Base-by-base conservation (phyloP, 2,888 invertebrate genomes). In the Amphiduros pacificus region DNA sequence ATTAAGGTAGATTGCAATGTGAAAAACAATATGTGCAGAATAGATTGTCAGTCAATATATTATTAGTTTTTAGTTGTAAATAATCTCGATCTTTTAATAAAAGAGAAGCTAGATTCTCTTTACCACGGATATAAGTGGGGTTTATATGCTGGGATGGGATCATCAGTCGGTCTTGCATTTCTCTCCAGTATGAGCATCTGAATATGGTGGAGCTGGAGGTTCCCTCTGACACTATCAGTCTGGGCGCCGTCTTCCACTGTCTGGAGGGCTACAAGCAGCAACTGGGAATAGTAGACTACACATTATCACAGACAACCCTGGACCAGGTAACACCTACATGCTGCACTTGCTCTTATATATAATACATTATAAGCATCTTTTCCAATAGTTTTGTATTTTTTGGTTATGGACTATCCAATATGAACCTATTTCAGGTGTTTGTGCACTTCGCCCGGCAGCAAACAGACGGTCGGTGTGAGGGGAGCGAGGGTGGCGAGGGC, bases 291-390 rank as follows among this genome's bases (percentile, higher is more conserved):
- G 82, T 84, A 65, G 86, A 86, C 72, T 86, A 86, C 73, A 85
- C 86, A 1, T 80, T 87, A 1, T 83, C 84, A 28, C 87, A 87
- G 73, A 86, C 86, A 14, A 86, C 86, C 11, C 77, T 87, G 20
- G 87, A 87, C 71, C 85, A 87, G 77, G 86, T 86, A 27, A 31
- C n/a, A n/a, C n/a, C n/a, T n/a, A n/a, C n/a, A n/a, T n/a, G n/a
- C n/a, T n/a, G n/a, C n/a, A n/a, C n/a, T n/a, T n/a, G n/a, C n/a
- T n/a, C n/a, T n/a, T n/a, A n/a, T n/a, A n/a, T n/a, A n/a, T n/a
- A n/a, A n/a, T 36, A 36, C 17, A 36, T 36, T 36, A 17, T 36
- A n/a, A n/a, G n/a, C n/a, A n/a, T n/a, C n/a, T n/a, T n/a, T n/a
- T n/a, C n/a, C n/a, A n/a, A n/a, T n/a, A n/a, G n/a, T n/a, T n/a